Conservation (phyloP, 1,140 invertebrate species). For the Tetragnatha versicolor region DNA sequence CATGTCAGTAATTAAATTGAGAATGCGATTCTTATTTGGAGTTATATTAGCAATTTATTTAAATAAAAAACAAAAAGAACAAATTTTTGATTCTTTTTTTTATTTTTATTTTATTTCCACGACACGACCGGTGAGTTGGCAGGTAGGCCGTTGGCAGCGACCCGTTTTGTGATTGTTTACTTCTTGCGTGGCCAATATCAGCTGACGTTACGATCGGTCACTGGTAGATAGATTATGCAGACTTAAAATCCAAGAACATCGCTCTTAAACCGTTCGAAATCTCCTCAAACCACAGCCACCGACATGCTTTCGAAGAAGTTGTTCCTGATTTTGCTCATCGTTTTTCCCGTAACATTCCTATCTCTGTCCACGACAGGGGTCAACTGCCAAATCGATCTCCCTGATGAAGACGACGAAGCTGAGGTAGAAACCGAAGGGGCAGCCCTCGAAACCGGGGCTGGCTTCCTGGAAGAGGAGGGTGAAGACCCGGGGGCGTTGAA, state of each 20-base stretch:
- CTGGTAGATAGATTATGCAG: neutral
- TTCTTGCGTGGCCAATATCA: slow-evolving; percentile 16
- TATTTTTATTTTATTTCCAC: too few species aligned
- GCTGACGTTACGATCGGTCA: neutral
- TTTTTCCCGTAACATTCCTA: slow-evolving; percentile 1
- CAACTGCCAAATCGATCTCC: slow-evolving; percentile 27
- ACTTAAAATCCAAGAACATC: slow-evolving; percentile 16
- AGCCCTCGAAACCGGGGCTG: slow-evolving; percentile 12
- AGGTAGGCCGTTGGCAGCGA: too few species aligned
- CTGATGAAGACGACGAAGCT: slow-evolving; percentile 31
- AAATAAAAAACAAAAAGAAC: too few species aligned
- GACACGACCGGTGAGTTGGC: too few species aligned
- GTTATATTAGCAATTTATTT: too few species aligned
- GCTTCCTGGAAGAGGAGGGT: slow-evolving; percentile 64
- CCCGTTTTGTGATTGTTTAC: slow-evolving; percentile 12
- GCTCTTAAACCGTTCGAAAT: neutral
- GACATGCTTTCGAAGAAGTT: slow-evolving; percentile 7
- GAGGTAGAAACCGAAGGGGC: slow-evolving; percentile 39
- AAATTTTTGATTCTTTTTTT: too few species aligned
- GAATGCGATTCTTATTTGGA: too few species aligned
- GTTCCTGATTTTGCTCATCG: neutral
- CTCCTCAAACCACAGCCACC: neutral
- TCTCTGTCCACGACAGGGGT: neutral
- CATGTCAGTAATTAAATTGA: too few species aligned
- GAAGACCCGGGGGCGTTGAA: slow-evolving; percentile 73